Evolutionary conservation across 2,888 invertebrate species (phyloP), one percentile per base, ranked within the genome.

Genomic region (Aspidiotus destructor): DNA sequence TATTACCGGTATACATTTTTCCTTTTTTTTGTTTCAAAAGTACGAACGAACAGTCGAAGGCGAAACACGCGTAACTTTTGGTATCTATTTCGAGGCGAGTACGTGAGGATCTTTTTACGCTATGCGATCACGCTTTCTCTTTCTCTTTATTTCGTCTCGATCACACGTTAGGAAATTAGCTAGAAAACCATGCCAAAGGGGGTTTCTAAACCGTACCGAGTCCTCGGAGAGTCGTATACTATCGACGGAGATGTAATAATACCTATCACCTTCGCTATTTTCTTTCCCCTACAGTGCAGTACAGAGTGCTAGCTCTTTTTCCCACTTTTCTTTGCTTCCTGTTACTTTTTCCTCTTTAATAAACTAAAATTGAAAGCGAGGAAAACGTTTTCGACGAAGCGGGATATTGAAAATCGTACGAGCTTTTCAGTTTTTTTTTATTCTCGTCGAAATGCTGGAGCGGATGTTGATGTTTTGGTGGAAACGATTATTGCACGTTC

Each of bases 131-230:
- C 63, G 63, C 40, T 55, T 15, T 52, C 15, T 15, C 41, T 63
- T 55, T 54, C 55, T 41, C 10, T 17, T 40, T 16, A 55, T 53
- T 63, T 40, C n/a, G 11, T 13, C 48, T 48, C n/a, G 5, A 40
- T 54, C 54, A 63, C n/a, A 11, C 41, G 62, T 41, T 42, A 42
- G 54, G 40, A 63, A 63, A 63, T 63, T 63, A 40, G 17, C 17
- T 58, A 54, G 63, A 63, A 63, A 63, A 63, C 41, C 63, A 55
- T 63, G 63, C 63, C 63, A 63, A 63, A 63, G 63, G 63, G 54
- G 40, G 63, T 63, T 40, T 28, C 28, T 61, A 41, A 54, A 58
- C 28, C 28, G 28, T 28, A 28, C 5, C 28, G 40, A 63, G 54
- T 63, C 54, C 63, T 54, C 53, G n/a, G 63, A 63, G 63, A 42